phyloP scores from a whole-genome alignment of 2,888 invertebrate genomes.

The Pseudeuparius sepicola region DNA sequence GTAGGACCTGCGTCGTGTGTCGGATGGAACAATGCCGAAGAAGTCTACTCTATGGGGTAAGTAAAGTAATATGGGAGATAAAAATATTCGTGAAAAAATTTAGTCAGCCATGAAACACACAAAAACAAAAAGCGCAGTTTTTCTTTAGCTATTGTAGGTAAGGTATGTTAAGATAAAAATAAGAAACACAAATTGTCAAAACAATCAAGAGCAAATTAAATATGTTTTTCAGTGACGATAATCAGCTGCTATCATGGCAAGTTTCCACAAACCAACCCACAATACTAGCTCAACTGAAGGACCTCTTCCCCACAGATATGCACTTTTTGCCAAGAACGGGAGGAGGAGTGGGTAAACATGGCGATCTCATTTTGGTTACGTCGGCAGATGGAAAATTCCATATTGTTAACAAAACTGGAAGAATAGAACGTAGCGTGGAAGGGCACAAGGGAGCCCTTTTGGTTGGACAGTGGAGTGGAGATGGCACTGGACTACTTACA shows the following conservation, averaged over 20 bases:
- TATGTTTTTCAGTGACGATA: constrained; percentile 80
- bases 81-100: too few relatives aligned
- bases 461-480: constrained; percentile 86
- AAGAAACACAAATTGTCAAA: too few relatives aligned
- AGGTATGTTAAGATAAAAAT: too few relatives aligned
- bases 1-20: constrained; percentile 78
- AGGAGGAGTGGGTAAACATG: constrained; percentile 43
- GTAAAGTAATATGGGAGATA: too few relatives aligned
- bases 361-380: constrained; percentile 76
- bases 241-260: constrained; percentile 82
- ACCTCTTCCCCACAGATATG: constrained; percentile 82
- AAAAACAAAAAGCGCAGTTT: too few relatives aligned
- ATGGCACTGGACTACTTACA: constrained; percentile 89
- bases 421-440: constrained; percentile 85
- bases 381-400: constrained; percentile 88
- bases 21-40: constrained; percentile 89
- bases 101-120: too few relatives aligned
- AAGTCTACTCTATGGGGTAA: constrained; percentile 84
- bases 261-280: constrained; percentile 67
- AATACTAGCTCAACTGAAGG: constrained; percentile 67
- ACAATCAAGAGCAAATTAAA: too few relatives aligned
- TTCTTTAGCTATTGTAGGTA: too few relatives aligned
- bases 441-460: constrained; percentile 91
- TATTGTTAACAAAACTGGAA: constrained; percentile 61
- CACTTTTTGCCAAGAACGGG: constrained; percentile 73